Conservation (phyloP, 2,797 vertebrate species). For the Varecia variegata region DNA sequence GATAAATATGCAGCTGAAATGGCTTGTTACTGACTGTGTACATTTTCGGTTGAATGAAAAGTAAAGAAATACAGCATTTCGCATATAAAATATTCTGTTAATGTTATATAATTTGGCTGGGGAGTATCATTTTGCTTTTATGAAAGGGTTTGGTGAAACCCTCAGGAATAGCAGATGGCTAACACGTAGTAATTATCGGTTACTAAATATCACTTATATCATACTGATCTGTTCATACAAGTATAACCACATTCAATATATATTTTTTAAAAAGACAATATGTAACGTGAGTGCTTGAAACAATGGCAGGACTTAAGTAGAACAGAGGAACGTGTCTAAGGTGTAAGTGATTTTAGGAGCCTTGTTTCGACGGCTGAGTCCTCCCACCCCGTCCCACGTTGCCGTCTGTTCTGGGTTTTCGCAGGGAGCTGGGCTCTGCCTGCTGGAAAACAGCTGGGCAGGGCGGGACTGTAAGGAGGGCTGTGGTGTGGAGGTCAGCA, state of each 20-base stretch:
- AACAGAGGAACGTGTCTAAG: not conserved
- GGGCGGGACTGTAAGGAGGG: not conserved
- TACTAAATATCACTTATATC: conserved; percentile 79
- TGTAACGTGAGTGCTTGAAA: conserved; percentile 28
- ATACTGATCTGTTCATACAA: conserved; percentile 67
- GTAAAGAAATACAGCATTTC: conserved; percentile 78
- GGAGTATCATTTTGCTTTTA: conserved; percentile 80
- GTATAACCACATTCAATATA: conserved; percentile 36
- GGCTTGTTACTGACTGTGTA: conserved; percentile 79
- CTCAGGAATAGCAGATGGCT: conserved; percentile 77
- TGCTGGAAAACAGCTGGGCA: conserved; percentile 57
- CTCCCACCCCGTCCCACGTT: not conserved
- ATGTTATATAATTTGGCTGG: conserved; percentile 80
- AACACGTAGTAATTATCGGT: conserved; percentile 75
- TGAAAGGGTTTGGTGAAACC: conserved; percentile 78
- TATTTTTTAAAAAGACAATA: conserved; percentile 47
- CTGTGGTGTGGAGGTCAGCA: conserved; percentile 1
- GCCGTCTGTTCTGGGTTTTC: conserved; percentile 12
- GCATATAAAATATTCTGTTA: conserved; percentile 79
- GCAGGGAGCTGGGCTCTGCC: not conserved
- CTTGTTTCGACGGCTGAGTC: too few species aligned
- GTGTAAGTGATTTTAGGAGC: not conserved
- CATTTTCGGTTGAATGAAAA: conserved; percentile 79
- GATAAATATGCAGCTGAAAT: conserved; percentile 80
- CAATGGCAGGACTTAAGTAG: not conserved